Percentiles rank a stretch among this genome's conserved stretches.
Evolutionary conservation across 2,113 vertebrate species (phyloP).

Genomic region (Zapus hudsonius): DNA sequence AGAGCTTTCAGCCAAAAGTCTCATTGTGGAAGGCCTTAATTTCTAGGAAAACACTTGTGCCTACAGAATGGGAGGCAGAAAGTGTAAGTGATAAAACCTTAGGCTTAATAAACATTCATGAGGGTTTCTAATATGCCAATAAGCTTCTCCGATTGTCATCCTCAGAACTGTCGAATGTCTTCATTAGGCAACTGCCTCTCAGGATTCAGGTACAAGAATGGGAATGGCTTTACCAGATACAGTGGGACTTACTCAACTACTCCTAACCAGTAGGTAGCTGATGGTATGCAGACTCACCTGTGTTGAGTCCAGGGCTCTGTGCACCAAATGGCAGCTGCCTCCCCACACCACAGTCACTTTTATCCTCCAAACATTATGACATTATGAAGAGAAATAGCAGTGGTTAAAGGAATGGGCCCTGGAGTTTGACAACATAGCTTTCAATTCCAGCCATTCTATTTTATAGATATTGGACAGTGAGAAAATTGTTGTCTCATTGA

Average conservation of each 20-base stretch:
- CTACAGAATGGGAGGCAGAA: background rate
- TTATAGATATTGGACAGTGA: background rate
- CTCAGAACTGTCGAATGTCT: background rate
- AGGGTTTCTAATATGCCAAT: background rate
- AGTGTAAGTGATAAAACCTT: conserved; percentile 14
- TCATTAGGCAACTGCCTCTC: background rate
- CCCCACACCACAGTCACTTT: background rate
- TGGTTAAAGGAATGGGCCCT: background rate
- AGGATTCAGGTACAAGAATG: background rate
- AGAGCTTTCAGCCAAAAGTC: background rate
- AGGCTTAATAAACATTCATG: background rate
- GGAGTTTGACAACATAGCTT: background rate
- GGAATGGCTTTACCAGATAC: background rate
- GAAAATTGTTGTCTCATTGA: conserved; percentile 11
- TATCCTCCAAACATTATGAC: background rate
- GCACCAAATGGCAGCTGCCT: background rate
- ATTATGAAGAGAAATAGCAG: background rate
- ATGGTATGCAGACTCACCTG: background rate
- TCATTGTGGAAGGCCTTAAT: background rate
- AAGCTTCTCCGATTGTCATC: background rate
- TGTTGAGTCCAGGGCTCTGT: background rate
- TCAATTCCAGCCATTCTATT: background rate
- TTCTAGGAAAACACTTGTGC: background rate
- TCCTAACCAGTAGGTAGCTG: background rate
- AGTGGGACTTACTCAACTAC: background rate